Evolutionary conservation across 2,113 vertebrate species (phyloP).

Genomic region (Cinclus cinclus): DNA sequence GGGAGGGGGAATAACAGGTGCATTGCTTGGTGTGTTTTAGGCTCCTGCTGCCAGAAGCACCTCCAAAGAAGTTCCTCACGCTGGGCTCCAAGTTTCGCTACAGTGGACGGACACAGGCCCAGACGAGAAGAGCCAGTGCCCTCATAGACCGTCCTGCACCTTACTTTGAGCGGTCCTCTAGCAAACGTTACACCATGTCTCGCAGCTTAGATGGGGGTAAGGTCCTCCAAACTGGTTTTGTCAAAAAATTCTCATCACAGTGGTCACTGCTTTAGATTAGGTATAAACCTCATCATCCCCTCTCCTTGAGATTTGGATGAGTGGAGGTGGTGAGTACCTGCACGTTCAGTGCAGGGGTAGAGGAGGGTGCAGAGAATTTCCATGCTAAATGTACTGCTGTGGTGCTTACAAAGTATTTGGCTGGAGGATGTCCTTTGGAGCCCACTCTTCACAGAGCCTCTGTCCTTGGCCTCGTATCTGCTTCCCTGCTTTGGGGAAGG

Average conservation of each 20-base stretch:
- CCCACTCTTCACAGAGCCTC: background rate
- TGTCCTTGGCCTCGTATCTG: background rate
- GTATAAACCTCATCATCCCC: background rate
- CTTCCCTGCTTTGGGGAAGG: background rate
- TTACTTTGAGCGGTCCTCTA: slow-evolving; percentile 90
- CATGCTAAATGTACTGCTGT: background rate
- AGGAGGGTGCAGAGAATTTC: background rate
- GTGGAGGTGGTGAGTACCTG: background rate
- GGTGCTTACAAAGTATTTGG: background rate
- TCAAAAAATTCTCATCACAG: background rate
- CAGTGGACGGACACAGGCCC: slow-evolving; percentile 93
- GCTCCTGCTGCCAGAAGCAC: slow-evolving; percentile 91
- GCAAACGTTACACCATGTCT: slow-evolving; percentile 95
- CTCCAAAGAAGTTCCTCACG: slow-evolving; percentile 94
- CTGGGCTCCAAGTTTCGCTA: slow-evolving; percentile 97
- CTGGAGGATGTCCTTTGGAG: background rate
- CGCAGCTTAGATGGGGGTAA: slow-evolving; percentile 93
- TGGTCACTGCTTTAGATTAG: background rate
- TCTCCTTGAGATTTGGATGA: background rate
- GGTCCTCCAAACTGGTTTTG: background rate
- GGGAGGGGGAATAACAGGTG: background rate
- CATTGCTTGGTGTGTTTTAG: slow-evolving; percentile 69
- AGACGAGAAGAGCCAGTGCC: slow-evolving; percentile 90
- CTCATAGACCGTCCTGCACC: slow-evolving; percentile 91
- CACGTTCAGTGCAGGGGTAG: background rate